Evolutionary conservation across 1,140 invertebrate species (phyloP).

Genomic region (Zeugodacus cucurbitae): DNA sequence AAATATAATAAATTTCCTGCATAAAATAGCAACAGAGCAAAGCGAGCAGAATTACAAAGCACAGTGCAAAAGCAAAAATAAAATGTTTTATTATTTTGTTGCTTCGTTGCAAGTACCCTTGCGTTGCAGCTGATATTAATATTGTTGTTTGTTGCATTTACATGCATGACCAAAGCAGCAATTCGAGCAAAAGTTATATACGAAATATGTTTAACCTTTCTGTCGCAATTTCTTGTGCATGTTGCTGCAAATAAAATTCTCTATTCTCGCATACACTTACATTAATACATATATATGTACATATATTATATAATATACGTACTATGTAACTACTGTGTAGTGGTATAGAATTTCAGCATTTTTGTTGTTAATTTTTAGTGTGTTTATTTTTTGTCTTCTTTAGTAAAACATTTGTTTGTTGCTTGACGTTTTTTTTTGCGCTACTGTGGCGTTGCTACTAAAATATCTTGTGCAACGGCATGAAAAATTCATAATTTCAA

Average conservation of each 20-base stretch:
- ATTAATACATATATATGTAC: neutral
- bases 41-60: neutral
- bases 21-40: neutral
- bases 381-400: neutral
- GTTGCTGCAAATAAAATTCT: neutral
- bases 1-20: slow-evolving; percentile 22
- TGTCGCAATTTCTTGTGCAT: neutral
- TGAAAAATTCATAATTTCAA: slow-evolving; percentile 41
- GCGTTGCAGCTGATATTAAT: slow-evolving; percentile 7
- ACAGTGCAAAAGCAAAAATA: neutral
- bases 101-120: neutral
- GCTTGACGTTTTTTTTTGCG: neutral
- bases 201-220: neutral
- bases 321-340: neutral
- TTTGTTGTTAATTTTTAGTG: neutral
- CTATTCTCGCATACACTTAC: too few species aligned
- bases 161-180: slow-evolving; percentile 32
- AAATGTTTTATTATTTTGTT: neutral
- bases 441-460: neutral
- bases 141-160: slow-evolving; percentile 33
- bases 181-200: neutral
- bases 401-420: neutral
- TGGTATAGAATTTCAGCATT: neutral
- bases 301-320: neutral
- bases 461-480: neutral